Evolutionary conservation across 1,140 invertebrate species (phyloP).

Genomic region (Pogonomyrmex barbatus): DNA sequence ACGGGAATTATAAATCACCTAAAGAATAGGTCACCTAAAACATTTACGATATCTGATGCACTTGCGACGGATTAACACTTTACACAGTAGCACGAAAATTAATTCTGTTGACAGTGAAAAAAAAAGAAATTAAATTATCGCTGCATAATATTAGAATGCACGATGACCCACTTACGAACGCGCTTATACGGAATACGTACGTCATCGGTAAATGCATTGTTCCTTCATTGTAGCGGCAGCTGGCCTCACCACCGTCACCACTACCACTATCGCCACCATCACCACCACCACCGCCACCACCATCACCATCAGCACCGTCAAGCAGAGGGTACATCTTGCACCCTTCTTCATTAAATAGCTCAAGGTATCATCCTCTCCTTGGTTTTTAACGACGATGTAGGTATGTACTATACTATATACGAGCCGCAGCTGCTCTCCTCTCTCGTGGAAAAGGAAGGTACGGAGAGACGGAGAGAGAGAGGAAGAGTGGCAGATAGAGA

Average conservation of each 20-base stretch:
- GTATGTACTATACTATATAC: too few relatives aligned
- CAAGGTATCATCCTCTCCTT: constrained; percentile 30
- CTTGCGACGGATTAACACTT: constrained; percentile 1
- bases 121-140: constrained; percentile 35
- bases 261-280: not conserved
- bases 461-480: not conserved
- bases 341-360: constrained; percentile 41
- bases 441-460: constrained; percentile 29
- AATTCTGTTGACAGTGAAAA: not conserved
- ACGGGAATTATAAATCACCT: too few relatives aligned
- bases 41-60: not conserved
- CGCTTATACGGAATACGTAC: constrained; percentile 21
- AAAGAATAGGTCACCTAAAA: too few relatives aligned
- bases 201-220: constrained; percentile 47
- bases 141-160: constrained; percentile 50
- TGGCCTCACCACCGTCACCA: constrained; percentile 30
- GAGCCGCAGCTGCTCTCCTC: constrained; percentile 48
- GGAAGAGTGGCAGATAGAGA: constrained; percentile 78
- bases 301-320: constrained; percentile 16
- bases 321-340: constrained; percentile 45
- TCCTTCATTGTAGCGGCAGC: constrained; percentile 48
- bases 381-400: constrained; percentile 53
- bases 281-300: not conserved
- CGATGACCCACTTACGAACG: constrained; percentile 51
- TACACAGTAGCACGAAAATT: not conserved